phyloP scores from a whole-genome alignment of 1,140 invertebrate species.

The Babylonia areolata region DNA sequence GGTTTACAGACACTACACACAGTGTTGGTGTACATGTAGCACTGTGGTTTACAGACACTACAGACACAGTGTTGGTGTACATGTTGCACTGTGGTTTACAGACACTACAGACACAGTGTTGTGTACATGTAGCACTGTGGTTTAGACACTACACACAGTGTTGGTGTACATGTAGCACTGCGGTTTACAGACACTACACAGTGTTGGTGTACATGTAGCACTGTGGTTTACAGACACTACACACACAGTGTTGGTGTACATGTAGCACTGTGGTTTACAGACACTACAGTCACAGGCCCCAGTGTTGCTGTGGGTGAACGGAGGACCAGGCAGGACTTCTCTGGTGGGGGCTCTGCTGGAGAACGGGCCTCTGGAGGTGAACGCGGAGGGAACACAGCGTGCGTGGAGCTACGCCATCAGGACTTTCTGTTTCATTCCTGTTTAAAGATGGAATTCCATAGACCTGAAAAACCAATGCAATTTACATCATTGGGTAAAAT shows the following conservation, averaged over 20 bases:
- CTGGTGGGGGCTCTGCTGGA: constrained; percentile 87
- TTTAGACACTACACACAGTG: background rate
- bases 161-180: background rate
- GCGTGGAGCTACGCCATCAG: too few species aligned
- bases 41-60: too few species aligned
- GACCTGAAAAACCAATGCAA: too few species aligned
- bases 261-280: background rate
- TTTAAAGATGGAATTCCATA: too few species aligned
- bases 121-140: too few species aligned
- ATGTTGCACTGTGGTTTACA: background rate
- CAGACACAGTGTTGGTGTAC: background rate
- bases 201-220: background rate
- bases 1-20: too few species aligned
- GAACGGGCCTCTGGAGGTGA: constrained; percentile 81
- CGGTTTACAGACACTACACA: background rate
- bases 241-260: background rate
- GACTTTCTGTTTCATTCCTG: too few species aligned
- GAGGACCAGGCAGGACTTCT: constrained; percentile 86
- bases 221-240: background rate
- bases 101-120: too few species aligned
- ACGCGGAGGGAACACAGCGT: background rate
- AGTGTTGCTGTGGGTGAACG: constrained; percentile 89
- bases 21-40: too few species aligned
- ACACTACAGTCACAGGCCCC: constrained; percentile 74
- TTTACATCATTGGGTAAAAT: too few species aligned